phyloP scores from a whole-genome alignment of 2,888 invertebrate genomes.

The Trachelus stipa region DNA sequence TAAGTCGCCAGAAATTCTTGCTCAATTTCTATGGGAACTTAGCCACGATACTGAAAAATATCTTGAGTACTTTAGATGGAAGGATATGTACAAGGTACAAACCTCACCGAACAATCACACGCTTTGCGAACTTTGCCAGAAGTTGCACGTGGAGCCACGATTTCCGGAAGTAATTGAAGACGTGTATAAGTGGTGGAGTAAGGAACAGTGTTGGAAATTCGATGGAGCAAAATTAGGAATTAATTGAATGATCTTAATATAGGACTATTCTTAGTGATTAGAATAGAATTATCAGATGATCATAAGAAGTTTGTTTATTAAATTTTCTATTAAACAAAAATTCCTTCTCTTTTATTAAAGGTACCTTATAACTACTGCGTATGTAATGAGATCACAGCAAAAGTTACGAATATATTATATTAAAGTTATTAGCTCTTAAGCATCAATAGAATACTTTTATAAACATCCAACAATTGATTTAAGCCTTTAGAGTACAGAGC shows the following conservation, averaged over 20 bases:
- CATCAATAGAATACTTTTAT: background rate
- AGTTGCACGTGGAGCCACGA: conserved; percentile 12
- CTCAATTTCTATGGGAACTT: conserved; percentile 68
- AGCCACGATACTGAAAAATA: conserved; percentile 69
- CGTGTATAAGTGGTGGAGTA: conserved; percentile 12
- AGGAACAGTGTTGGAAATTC: conserved; percentile 11
- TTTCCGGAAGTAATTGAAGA: background rate
- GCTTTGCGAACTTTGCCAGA: conserved; percentile 22
- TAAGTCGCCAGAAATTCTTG: conserved; percentile 67
- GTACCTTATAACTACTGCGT: background rate
- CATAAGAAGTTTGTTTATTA: too few relatives aligned
- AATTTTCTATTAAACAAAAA: background rate
- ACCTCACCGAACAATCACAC: conserved; percentile 21
- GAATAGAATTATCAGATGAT: too few relatives aligned
- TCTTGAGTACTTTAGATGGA: conserved; percentile 72
- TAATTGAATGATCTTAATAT: background rate
- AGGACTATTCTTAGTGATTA: too few relatives aligned
- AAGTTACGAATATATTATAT: background rate
- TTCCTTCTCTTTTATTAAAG: background rate
- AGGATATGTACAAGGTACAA: conserved; percentile 53
- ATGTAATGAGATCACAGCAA: background rate
- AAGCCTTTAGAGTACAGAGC: too few relatives aligned
- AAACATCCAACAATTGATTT: too few relatives aligned
- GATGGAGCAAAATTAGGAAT: background rate
- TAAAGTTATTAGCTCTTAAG: background rate